phyloP scores from a whole-genome alignment of 2,888 invertebrate species.

The Dioctria rufipes region DNA sequence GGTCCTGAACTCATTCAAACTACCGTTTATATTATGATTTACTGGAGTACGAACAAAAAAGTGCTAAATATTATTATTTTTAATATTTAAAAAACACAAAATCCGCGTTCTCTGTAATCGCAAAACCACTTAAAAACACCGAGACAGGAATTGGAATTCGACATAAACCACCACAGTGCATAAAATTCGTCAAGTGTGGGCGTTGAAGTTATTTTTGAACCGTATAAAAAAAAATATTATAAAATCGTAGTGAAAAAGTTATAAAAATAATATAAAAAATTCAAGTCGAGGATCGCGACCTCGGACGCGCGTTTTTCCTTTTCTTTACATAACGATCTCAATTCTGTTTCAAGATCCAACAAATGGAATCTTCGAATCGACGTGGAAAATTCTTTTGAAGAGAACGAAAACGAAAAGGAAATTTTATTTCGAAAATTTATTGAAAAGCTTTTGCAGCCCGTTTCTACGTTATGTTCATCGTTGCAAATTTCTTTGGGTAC shows the following conservation, averaged over 20 bases:
- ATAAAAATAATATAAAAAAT: conserved; percentile 3
- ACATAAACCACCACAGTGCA: not conserved
- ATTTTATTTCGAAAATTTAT: conserved; percentile 44
- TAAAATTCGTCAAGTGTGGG: conserved; percentile 28
- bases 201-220: conserved; percentile 42
- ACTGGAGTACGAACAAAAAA: not conserved
- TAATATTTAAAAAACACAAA: not conserved
- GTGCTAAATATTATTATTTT: no score
- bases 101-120: not conserved
- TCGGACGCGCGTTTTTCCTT: conserved; percentile 13
- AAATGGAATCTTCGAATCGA: conserved; percentile 11
- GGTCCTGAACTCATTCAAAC: conserved; percentile 56
- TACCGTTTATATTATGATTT: not conserved
- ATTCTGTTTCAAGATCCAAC: conserved; percentile 2
- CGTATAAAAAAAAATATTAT: conserved; percentile 19
- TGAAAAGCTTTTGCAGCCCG: conserved; percentile 39
- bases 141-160: conserved; percentile 4
- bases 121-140: not conserved
- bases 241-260: not conserved
- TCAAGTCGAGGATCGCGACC: conserved; percentile 35
- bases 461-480: conserved; percentile 66
- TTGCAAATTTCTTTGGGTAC: conserved; percentile 70
- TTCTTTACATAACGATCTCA: conserved; percentile 49
- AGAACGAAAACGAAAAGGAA: conserved; percentile 48
- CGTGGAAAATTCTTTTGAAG: conserved; percentile 20